phyloP scores from a whole-genome alignment of 2,797 vertebrate species.

The Todus mexicanus region DNA sequence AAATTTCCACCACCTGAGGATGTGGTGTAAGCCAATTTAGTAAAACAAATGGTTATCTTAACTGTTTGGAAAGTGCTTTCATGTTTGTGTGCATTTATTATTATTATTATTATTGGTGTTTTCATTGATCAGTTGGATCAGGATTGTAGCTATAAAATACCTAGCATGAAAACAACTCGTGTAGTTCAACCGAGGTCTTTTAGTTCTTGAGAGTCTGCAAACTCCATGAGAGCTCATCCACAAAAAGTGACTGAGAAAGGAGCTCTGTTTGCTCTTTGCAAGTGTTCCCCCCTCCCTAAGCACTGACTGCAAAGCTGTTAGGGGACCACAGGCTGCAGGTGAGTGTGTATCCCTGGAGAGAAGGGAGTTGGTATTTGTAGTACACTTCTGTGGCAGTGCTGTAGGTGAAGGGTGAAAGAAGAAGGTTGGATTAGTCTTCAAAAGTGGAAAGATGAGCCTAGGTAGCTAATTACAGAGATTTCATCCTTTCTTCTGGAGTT shows the following conservation, averaged over 20 bases:
- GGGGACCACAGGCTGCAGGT: not conserved
- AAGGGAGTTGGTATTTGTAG: not conserved
- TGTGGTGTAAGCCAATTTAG: not conserved
- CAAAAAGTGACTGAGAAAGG: not conserved
- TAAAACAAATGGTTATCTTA: not conserved
- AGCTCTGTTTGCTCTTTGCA: not conserved
- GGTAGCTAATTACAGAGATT: slow-evolving; percentile 15
- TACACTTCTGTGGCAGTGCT: not conserved
- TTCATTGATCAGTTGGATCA: not conserved
- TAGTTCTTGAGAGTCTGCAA: not conserved
- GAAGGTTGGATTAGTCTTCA: not conserved
- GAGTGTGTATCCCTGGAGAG: not conserved
- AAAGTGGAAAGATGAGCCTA: slow-evolving; percentile 13
- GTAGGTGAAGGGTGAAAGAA: not conserved
- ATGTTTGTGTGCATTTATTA: not conserved
- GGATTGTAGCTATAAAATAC: not conserved
- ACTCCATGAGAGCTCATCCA: not conserved
- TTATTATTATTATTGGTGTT: not conserved
- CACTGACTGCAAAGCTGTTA: not conserved
- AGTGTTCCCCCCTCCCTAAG: not conserved
- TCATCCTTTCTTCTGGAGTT: slow-evolving; percentile 26
- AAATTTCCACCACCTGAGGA: not conserved
- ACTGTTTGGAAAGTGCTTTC: not conserved
- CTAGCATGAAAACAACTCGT: not conserved
- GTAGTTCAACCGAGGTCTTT: not conserved